These are phyloP conservation scores for Gymnoscopelus microlampas DNA, from an alignment of 2,797 vertebrate genomes.

Conservation along the genomic window DNA sequence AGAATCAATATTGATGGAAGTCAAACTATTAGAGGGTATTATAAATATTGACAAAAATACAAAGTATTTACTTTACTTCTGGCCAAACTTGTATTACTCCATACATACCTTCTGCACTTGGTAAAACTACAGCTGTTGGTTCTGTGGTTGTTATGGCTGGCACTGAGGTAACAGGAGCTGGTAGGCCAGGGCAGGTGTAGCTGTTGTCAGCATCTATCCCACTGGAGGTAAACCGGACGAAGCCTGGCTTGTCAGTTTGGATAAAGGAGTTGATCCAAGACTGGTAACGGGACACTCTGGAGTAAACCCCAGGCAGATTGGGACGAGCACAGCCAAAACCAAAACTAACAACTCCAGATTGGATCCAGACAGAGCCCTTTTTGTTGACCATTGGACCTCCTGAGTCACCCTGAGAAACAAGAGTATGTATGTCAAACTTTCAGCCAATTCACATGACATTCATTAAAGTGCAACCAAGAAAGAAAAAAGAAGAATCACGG, in stretches of 20 bases:
- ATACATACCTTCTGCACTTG: background rate
- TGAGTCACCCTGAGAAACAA: slow-evolving; percentile 24
- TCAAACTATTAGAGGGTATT: background rate
- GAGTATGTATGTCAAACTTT: too few relatives aligned
- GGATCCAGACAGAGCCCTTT: slow-evolving; percentile 31
- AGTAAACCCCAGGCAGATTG: slow-evolving; percentile 32
- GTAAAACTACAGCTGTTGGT: background rate
- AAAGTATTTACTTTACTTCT: slow-evolving; percentile 6
- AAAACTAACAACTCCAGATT: slow-evolving; percentile 40
- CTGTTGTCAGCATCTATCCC: slow-evolving; percentile 25
- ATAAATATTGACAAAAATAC: background rate
- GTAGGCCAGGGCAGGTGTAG: slow-evolving; percentile 18
- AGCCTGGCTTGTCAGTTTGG: slow-evolving; percentile 30
- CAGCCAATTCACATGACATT: too few relatives aligned
- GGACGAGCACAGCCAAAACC: slow-evolving; percentile 28
- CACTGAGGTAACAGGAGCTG: background rate
- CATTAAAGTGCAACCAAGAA: too few relatives aligned
- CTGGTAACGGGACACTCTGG: slow-evolving; percentile 45
- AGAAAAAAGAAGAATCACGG: too few relatives aligned
- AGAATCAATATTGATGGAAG: background rate
- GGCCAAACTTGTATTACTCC: too few relatives aligned
- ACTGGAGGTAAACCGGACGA: slow-evolving; percentile 21
- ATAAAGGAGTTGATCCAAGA: slow-evolving; percentile 38
- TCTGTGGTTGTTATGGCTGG: background rate
- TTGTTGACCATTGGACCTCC: slow-evolving; percentile 23